Evolutionary conservation across 2,113 vertebrate genomes (phyloP).

Genomic region (Jaculus jaculus): DNA sequence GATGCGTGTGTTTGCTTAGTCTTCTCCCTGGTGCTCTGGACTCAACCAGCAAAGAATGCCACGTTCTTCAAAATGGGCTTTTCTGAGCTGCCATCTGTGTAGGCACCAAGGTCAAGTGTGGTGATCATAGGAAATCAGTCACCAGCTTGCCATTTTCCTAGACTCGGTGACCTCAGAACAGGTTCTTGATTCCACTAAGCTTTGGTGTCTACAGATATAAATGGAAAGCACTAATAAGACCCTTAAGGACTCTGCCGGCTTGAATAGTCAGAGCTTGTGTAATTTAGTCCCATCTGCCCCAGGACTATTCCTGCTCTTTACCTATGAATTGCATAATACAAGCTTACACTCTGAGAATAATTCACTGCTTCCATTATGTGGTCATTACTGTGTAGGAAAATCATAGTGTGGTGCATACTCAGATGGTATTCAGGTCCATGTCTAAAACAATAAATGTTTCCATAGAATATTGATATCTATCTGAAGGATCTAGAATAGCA

Average conservation of each 20-base stretch:
- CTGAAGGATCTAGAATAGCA: not conserved
- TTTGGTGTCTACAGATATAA: not conserved
- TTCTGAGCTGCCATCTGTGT: not conserved
- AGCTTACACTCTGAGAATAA: not conserved
- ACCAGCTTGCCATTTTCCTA: not conserved
- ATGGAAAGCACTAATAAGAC: not conserved
- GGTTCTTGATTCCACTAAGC: not conserved
- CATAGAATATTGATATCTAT: conserved; percentile 10
- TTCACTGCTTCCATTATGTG: not conserved
- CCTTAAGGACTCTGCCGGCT: not conserved
- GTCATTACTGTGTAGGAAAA: not conserved
- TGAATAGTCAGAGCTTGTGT: not conserved
- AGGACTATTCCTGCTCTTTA: not conserved
- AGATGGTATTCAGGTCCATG: conserved; percentile 17
- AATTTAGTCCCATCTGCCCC: not conserved
- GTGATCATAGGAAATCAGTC: not conserved
- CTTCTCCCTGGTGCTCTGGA: not conserved
- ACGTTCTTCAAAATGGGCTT: fast-evolving
- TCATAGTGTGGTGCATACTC: not conserved
- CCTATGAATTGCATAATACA: not conserved
- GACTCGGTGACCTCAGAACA: not conserved
- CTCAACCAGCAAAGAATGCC: not conserved
- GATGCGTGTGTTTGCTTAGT: not conserved
- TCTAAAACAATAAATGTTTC: conserved; percentile 47
- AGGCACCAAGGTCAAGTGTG: not conserved